Base-by-base conservation (phyloP, 1,140 invertebrate genomes). In the Penaeus vannamei region DNA sequence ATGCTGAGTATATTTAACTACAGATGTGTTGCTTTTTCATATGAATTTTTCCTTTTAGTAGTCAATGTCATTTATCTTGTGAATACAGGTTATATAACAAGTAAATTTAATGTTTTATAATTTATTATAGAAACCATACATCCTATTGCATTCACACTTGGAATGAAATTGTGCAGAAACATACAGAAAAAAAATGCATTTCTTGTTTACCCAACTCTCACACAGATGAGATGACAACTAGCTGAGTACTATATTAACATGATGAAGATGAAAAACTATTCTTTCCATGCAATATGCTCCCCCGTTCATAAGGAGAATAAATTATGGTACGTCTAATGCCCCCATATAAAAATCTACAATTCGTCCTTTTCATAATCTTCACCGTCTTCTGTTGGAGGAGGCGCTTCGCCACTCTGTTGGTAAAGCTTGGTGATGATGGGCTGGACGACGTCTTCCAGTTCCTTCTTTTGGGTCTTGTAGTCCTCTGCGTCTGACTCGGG, bases 391-490 rank as follows among this genome's bases (percentile, higher is more conserved):
- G 72, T 69, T 10, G 85, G 42, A 60, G 90, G 91, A 69, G 91
- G 91, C 17, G 90, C 81, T 22, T 88, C 88, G 72, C 91, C 90
- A 60, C 87, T 80, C 83, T 85, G 87, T 93, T 98, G 97, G 93
- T 99, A 99, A 80, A 99, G 94, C 94, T 99, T 99, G 29, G 97
- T 96, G 92, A 99, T 98, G 92, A 99, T 99, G 19, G 99, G 99
- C 92, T 99, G 97, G 12, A 99, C 98, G 86, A 99, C 95, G 92
- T 98, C 96, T 93, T 99, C 98, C 19, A 99, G 93, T 92, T 98
- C 96, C 93, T 99, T 99, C 96, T 99, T 99, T 92, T 99, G 97
- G 93, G 97, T 96, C 93, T 98, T 98, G 94, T 97, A 98, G 83
- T 98, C 97, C 92, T 99, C 98, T 0, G 96, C 95, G 77, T 99